Evolutionary conservation across 1,140 invertebrate genomes (phyloP), one percentile per base, ranked within the genome.

Genomic region (Drosophila pseudoobscura): DNA sequence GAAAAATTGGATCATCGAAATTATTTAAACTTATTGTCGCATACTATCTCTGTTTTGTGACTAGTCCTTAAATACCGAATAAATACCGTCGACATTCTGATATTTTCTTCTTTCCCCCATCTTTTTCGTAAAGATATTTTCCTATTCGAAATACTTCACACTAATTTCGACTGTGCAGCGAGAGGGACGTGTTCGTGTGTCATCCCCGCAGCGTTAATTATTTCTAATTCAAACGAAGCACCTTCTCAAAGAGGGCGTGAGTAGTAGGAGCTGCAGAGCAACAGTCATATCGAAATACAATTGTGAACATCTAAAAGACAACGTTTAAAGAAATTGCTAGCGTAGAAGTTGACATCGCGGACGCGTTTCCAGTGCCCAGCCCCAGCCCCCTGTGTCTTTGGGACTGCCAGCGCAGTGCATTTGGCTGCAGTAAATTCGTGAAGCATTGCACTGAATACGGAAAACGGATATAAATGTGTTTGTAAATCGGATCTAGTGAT

Each of bases 131-230:
- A 9, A 0, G 8, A 9, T 31, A 3, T 31, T 31, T 9, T 3
- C 8, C 31, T 3, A 3, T 3, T 31, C 8, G 1, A 9, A 8
- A 31, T 31, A 31, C 31, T 9, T 8, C 3, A 31, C 31, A 31
- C 31, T 31, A 9, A 31, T 31, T 31, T 9, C 31, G 31, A 53
- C 63, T 65, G 47, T 31, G 41, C 22, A 70, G 31, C 56, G 66
- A 82, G 78, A 68, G 68, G 41, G 63, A 55, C 54, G 65, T 64
- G 78, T 50, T 45, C 65, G 78, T 82, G 79, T 82, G 79, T 82
- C 79, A 82, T 82, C 80, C 57, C 50, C 69, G 78, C 60, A 65
- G 46, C 59, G 63, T 75, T 82, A 84, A 82, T 82, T 82, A 62
- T 83, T 83, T 78, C 74, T 78, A 78, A 83, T 78, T 78, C 57